These are phyloP conservation scores for Diarsia brunnea DNA, from an alignment of 2,888 invertebrate genomes.

Conservation along the genomic window DNA sequence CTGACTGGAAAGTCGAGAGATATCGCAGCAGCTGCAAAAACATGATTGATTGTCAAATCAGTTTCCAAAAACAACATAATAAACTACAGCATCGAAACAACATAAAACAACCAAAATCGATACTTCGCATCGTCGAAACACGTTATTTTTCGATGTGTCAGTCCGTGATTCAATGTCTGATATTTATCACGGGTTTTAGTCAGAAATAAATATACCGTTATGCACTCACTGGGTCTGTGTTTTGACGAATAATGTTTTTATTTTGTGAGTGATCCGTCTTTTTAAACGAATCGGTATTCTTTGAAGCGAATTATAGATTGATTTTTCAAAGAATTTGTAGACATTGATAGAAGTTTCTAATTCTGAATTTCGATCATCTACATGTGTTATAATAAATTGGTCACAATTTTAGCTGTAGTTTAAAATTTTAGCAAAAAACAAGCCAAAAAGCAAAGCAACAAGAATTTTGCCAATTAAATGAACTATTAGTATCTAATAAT, in stretches of 20 bases:
- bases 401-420: neutral
- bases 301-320: slow-evolving; percentile 8
- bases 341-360: neutral
- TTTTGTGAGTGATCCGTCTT: slow-evolving; percentile 39
- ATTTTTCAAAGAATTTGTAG: slow-evolving; percentile 14
- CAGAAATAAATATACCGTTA: slow-evolving; percentile 63
- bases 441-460: neutral
- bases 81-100: neutral
- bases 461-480: neutral
- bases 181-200: slow-evolving; percentile 59
- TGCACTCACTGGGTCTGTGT: slow-evolving; percentile 45
- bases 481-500: neutral
- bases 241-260: slow-evolving; percentile 59
- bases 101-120: slow-evolving; percentile 31
- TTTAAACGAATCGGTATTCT: slow-evolving; percentile 25
- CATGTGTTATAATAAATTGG: neutral
- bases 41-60: slow-evolving; percentile 15
- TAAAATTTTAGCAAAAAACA: neutral
- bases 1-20: neutral
- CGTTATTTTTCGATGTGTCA: slow-evolving; percentile 49
- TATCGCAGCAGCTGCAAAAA: slow-evolving; percentile 3
- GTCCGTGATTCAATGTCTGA: slow-evolving; percentile 53
- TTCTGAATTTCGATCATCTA: neutral
- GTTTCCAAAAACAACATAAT: slow-evolving; percentile 8
- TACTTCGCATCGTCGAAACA: slow-evolving; percentile 28